Conservation (phyloP, 2,113 vertebrate genomes). For the Callipepla californica region DNA sequence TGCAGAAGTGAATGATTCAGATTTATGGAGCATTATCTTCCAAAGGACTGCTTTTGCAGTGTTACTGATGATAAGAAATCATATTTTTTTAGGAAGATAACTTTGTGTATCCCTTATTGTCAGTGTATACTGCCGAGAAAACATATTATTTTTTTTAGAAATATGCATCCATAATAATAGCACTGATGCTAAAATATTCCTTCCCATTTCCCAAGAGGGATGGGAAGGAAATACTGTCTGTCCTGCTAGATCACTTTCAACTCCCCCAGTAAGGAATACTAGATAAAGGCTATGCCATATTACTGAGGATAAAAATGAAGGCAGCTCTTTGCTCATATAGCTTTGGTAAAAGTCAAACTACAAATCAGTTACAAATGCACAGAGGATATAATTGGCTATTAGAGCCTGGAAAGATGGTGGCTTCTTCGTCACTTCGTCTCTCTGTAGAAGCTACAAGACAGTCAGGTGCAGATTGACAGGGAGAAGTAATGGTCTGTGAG, state of each 20-base stretch:
- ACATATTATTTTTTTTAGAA: conserved; percentile 1
- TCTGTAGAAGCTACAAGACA: not conserved
- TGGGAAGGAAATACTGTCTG: not conserved
- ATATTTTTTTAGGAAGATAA: not conserved
- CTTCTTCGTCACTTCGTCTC: not conserved
- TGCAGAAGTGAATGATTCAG: not conserved
- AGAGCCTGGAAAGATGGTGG: not conserved
- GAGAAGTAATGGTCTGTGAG: not conserved
- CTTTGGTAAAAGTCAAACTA: not conserved
- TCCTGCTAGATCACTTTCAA: not conserved
- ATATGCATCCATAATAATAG: not conserved
- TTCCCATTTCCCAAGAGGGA: not conserved
- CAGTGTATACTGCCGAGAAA: not conserved
- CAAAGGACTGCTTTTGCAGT: not conserved
- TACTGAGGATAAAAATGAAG: not conserved
- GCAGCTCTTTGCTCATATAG: not conserved
- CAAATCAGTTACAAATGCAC: not conserved
- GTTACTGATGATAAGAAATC: conserved; percentile 1
- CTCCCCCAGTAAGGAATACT: not conserved
- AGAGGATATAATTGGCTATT: not conserved
- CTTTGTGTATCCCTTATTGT: not conserved
- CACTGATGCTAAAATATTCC: not conserved
- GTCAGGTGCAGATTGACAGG: not conserved
- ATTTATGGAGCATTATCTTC: conserved; percentile 35
- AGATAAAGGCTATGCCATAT: not conserved